Percentiles rank a stretch among this genome's conserved stretches.
Conservation (phyloP, 1,140 invertebrate genomes). For the Aphis gossypii region DNA sequence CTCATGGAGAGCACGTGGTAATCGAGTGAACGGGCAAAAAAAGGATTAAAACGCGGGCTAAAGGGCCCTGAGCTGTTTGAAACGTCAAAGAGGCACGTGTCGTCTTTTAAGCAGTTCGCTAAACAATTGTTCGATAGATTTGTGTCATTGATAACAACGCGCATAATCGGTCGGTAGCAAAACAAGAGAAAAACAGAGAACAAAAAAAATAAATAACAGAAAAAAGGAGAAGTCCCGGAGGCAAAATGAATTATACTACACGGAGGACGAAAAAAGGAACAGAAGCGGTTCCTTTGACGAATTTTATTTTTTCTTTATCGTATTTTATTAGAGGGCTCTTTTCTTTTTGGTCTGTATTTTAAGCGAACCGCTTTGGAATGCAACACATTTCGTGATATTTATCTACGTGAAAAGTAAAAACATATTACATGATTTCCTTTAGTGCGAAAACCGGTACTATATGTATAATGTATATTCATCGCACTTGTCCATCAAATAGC, state of each 20-base stretch:
- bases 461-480: background rate
- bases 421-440: background rate
- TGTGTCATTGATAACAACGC: conserved; percentile 6
- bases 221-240: background rate
- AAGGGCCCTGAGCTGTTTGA: background rate
- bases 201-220: background rate
- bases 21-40: background rate
- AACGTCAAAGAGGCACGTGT: conserved; percentile 26
- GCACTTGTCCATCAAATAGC: background rate
- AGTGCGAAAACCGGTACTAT: background rate
- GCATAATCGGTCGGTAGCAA: background rate
- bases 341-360: background rate
- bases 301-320: too few species aligned
- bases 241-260: background rate
- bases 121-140: background rate
- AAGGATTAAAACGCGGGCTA: background rate
- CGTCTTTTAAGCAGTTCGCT: conserved; percentile 16
- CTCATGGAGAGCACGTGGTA: background rate
- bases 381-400: background rate
- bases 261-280: background rate
- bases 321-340: conserved; percentile 15
- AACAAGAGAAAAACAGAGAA: background rate
- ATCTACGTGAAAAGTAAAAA: background rate
- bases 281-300: background rate
- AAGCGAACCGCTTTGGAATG: background rate